Base-by-base conservation (phyloP, 1,140 invertebrate species). In the Platyscapa corneri region DNA sequence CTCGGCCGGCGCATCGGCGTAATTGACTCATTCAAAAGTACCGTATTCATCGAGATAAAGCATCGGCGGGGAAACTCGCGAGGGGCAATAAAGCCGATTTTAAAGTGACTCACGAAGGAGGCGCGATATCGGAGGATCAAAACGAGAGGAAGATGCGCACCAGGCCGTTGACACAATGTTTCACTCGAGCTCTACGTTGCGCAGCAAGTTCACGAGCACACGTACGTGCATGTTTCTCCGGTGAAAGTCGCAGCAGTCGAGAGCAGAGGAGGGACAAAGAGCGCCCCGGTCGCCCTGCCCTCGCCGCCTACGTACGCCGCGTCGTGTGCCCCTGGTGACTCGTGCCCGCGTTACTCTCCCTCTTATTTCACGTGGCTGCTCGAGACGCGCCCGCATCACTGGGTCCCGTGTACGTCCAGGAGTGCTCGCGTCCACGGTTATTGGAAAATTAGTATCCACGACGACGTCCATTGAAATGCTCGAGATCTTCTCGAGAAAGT, bases 121-220 rank as follows among this genome's bases (percentile, higher is more conserved):
- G n/a, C n/a, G n/a, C n/a, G n/a, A n/a, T n/a, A n/a, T n/a, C n/a
- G 6, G 30, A 16, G 10, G 67, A 70, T 6, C 6, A 39, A 34
- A 18, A 37, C n/a, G n/a, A 1, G 5, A 23, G 8, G 67, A 70
- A 20, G 67, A 70, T 37, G 67, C 14, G 6, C 32, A 34, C 5
- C 16, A 70, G 32, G 34, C 37, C 67, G 34, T 67, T 70, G 70
- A 74, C 20, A 42, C 37, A 23, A 42, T 20, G 70, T 74, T 42
- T 74, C 39, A 42, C 39, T 20, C 34, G 67, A n/a, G 42, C 6
- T 3, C 10, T 27, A 32, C 39, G 23, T 39, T 23, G 37, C 7
- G 23, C 18, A 23, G 37, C 39, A 74, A 74, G 70, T 74, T 42
- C 70, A 74, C 70, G 70, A 74, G 70, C 39, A 42, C 70, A 12